phyloP scores from a whole-genome alignment of 2,888 invertebrate species.

The Chymomyza amoena region DNA sequence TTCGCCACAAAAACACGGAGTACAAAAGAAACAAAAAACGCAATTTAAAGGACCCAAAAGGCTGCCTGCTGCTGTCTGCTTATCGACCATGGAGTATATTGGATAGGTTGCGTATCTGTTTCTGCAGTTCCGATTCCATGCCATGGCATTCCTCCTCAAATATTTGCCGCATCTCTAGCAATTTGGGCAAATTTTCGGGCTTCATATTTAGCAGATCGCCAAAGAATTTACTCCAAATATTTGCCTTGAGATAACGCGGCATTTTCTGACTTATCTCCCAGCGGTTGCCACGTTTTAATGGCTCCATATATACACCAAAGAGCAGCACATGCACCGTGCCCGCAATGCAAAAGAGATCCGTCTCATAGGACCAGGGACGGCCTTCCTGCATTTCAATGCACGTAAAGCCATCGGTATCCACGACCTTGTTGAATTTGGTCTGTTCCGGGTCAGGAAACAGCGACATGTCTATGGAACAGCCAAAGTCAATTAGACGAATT shows the following conservation, averaged over 20 bases:
- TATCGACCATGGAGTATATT: conserved; percentile 78
- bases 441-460: conserved; percentile 85
- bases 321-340: conserved; percentile 93
- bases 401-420: conserved; percentile 90
- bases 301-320: conserved; percentile 94
- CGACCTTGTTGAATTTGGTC: conserved; percentile 87
- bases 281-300: conserved; percentile 82
- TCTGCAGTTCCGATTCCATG: conserved; percentile 78
- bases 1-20: neutral
- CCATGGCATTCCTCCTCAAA: conserved; percentile 76
- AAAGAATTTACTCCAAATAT: conserved; percentile 91
- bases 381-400: conserved; percentile 96
- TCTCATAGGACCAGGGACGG: conserved; percentile 96
- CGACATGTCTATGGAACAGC: conserved; percentile 96
- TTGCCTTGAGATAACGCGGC: conserved; percentile 87
- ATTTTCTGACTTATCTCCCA: conserved; percentile 87
- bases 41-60: neutral
- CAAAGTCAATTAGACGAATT: conserved; percentile 95
- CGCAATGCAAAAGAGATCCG: conserved; percentile 94
- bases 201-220: conserved; percentile 90
- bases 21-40: neutral
- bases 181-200: conserved; percentile 86
- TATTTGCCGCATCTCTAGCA: conserved; percentile 78
- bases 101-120: conserved; percentile 77
- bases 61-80: conserved; percentile 32